Evolutionary conservation across 2,888 invertebrate genomes (phyloP).

Genomic region (Serripes groenlandicus): DNA sequence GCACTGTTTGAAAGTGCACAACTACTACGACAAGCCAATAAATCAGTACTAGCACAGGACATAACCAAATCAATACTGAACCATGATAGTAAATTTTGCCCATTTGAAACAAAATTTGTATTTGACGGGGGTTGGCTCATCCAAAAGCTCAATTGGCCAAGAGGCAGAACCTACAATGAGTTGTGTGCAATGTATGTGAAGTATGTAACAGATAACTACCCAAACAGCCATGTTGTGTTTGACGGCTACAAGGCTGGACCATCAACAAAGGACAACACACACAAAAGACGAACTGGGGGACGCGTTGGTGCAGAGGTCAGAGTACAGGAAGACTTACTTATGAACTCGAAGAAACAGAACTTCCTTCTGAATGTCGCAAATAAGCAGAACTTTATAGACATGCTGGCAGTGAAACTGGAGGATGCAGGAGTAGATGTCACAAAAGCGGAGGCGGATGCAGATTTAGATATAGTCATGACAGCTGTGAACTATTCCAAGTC

Average conservation of each 20-base stretch:
- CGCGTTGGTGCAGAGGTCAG: neutral
- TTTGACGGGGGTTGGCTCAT: constrained; percentile 61
- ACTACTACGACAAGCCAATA: neutral
- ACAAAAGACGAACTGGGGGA: constrained; percentile 5
- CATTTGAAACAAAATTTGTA: constrained; percentile 26
- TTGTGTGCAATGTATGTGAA: constrained; percentile 1
- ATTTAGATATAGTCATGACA: neutral
- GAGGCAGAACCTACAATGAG: constrained; percentile 34
- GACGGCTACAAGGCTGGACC: constrained; percentile 22
- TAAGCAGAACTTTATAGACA: neutral
- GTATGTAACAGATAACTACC: neutral
- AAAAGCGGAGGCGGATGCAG: neutral
- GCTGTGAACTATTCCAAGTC: no score
- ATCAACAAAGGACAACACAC: constrained; percentile 22
- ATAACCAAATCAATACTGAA: neutral
- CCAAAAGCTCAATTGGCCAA: constrained; percentile 53
- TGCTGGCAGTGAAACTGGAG: neutral
- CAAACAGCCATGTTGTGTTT: constrained; percentile 14
- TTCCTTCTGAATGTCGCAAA: neutral
- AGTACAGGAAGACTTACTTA: neutral
- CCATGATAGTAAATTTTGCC: neutral
- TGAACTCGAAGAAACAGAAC: neutral
- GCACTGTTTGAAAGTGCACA: neutral
- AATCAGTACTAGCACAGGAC: neutral
- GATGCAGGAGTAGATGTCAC: neutral